A percentile compares a stretch with the other conserved stretches of the same genome.
Conservation (phyloP, 2,888 invertebrate species). For the Lepidochrysops patricia region DNA sequence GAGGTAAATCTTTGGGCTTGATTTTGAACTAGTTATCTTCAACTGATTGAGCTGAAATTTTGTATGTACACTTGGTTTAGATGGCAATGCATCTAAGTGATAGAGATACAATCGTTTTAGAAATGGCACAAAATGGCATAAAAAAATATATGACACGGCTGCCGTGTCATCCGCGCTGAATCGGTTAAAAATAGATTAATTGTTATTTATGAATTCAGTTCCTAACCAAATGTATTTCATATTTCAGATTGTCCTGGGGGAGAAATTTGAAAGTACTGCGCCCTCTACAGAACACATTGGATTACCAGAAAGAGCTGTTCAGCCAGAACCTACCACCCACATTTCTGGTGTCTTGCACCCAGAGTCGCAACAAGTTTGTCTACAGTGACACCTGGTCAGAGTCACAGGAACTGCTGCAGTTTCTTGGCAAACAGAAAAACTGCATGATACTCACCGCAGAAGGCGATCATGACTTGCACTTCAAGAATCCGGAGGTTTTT, state of each 20-base stretch:
- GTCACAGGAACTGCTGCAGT: slow-evolving; percentile 28
- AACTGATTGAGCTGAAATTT: too few relatives aligned
- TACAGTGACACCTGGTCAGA: slow-evolving; percentile 27
- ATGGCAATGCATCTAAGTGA: too few relatives aligned
- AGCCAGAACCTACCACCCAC: slow-evolving; percentile 39
- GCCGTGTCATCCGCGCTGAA: too few relatives aligned
- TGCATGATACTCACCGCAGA: slow-evolving; percentile 39
- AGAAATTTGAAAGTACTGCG: slow-evolving; percentile 35
- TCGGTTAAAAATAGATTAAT: too few relatives aligned
- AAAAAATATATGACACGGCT: too few relatives aligned
- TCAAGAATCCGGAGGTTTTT: slow-evolving; percentile 70
- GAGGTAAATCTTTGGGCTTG: too few relatives aligned
- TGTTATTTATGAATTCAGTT: neutral
- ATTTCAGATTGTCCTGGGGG: slow-evolving; percentile 53
- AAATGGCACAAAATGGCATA: too few relatives aligned
- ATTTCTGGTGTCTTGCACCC: slow-evolving; percentile 35
- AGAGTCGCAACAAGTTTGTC: slow-evolving; percentile 18
- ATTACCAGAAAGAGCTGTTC: slow-evolving; percentile 42
- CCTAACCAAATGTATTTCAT: neutral
- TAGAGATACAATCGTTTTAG: too few relatives aligned
- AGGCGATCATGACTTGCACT: slow-evolving; percentile 78
- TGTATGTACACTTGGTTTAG: too few relatives aligned
- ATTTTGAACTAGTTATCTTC: too few relatives aligned
- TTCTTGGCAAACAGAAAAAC: slow-evolving; percentile 23
- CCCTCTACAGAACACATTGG: slow-evolving; percentile 37